phyloP scores from a whole-genome alignment of 2,113 vertebrate species.

The Tapirus terrestris region DNA sequence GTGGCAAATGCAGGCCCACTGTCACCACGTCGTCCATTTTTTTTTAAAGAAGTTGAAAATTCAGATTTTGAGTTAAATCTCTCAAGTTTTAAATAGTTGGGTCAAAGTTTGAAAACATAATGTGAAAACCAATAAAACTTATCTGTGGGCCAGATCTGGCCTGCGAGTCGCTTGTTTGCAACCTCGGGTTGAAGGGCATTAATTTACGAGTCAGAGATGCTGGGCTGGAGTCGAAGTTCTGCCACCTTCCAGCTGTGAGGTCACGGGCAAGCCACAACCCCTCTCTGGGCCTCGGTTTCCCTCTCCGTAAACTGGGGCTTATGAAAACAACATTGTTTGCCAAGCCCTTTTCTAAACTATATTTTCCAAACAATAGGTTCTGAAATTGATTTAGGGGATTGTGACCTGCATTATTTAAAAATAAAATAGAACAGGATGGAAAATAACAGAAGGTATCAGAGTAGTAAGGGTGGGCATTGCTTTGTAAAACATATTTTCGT shows the following conservation, averaged over 20 bases:
- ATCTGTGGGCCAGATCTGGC: background rate
- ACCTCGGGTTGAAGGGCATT: background rate
- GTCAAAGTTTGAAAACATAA: background rate
- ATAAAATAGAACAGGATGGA: background rate
- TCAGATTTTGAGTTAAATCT: background rate
- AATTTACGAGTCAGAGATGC: background rate
- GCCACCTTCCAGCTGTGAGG: background rate
- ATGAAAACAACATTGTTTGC: background rate
- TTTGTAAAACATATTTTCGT: background rate
- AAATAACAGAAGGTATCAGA: too few species aligned
- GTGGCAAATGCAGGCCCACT: accelerated
- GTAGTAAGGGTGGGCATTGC: background rate
- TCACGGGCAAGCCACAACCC: too few species aligned
- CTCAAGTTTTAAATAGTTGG: background rate
- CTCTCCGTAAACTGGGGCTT: background rate
- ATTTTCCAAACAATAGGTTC: background rate
- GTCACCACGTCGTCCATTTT: accelerated
- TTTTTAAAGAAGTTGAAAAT: background rate
- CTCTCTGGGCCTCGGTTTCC: background rate
- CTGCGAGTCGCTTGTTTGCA: background rate
- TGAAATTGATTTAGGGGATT: background rate
- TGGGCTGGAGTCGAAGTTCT: background rate
- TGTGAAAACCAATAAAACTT: background rate
- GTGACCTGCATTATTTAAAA: background rate
- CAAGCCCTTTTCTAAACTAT: background rate